Conservation (phyloP, 2,888 invertebrate genomes). For the Petrophora chlorosata region DNA sequence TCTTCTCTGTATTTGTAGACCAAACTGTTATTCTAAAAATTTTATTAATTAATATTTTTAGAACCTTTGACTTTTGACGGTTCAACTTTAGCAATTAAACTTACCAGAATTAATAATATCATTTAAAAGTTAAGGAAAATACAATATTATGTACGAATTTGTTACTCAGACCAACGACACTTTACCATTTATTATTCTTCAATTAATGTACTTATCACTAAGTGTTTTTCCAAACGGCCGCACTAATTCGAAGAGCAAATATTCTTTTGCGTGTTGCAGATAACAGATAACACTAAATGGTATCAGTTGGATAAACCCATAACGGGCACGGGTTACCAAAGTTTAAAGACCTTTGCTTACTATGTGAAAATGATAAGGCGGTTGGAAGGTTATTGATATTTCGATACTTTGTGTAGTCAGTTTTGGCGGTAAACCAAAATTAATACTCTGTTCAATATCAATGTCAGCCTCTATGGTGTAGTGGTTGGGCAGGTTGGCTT, state of each 20-base stretch:
- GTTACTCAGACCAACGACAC: too few species aligned
- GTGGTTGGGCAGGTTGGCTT: too few species aligned
- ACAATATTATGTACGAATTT: too few species aligned
- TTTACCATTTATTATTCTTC: background rate
- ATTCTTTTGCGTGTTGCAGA: conserved; percentile 20
- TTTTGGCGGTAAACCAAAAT: conserved; percentile 4
- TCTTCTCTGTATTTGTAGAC: too few species aligned
- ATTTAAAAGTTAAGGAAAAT: too few species aligned
- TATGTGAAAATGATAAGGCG: conserved; percentile 45
- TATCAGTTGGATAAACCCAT: conserved; percentile 36
- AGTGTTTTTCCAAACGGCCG: background rate
- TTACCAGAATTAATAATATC: background rate
- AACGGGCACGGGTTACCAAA: conserved; percentile 33
- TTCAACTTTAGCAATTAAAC: background rate
- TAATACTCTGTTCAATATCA: too few species aligned
- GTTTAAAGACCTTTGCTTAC: conserved; percentile 46
- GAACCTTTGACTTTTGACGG: conserved; percentile 9
- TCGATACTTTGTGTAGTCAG: background rate
- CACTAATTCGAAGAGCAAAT: conserved; percentile 8
- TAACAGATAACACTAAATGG: conserved; percentile 36
- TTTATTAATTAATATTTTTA: background rate
- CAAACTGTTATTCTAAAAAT: background rate
- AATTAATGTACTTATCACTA: background rate
- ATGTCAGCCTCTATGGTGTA: too few species aligned
- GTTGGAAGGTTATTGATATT: too few species aligned